Evolutionary conservation across 2,888 invertebrate genomes (phyloP), one percentile per base, ranked within the genome.

Genomic region (Drosophila neoperkinsi): DNA sequence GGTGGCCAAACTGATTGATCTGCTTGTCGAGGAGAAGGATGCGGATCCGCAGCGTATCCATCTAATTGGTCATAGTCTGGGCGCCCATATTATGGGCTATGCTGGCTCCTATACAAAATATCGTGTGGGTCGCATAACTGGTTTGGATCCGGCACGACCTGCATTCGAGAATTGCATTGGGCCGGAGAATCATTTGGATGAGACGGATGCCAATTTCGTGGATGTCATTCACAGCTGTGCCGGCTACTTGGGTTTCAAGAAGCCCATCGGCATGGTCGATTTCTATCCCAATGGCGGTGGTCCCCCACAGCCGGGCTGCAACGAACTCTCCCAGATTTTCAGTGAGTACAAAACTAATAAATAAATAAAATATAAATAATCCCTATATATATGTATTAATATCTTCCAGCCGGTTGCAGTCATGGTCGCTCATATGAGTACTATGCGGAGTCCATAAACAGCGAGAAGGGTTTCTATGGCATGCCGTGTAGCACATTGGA

Each of bases 181-280:
- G 0, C 92, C 93, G 0, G 93, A 93, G 56, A 93, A 94, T 61
- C 93, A 94, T 59, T 93, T 97, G 55, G 96, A 96, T 77, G 92
- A 93, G 36, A 94, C 93, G 4, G 96, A 97, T 90, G 96, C 96
- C 0, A 92, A 94, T 30, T 97, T 96, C 85, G 97, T 96, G 34
- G 96, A 97, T 89, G 94, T 96, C 1, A 95, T 97, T 59, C 97
- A 97, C 87, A 96, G 96, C 1, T 95, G 95, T 81, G 95, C 94
- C 0, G 96, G 96, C 0, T 93, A 95, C 51, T 93, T 95, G 41
- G 96, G 96, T 0, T 93, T 92, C 62, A 84, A 89, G 7, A 91
- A 90, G 30, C 91, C 96, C 6, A 94, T 96, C 25, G 97, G 97
- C 0, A 95, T 96, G 88, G 95, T 91, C 0, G 97, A 97, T 92